Conservation (phyloP, 2,113 vertebrate species). For the Poeciliopsis occidentalis region DNA sequence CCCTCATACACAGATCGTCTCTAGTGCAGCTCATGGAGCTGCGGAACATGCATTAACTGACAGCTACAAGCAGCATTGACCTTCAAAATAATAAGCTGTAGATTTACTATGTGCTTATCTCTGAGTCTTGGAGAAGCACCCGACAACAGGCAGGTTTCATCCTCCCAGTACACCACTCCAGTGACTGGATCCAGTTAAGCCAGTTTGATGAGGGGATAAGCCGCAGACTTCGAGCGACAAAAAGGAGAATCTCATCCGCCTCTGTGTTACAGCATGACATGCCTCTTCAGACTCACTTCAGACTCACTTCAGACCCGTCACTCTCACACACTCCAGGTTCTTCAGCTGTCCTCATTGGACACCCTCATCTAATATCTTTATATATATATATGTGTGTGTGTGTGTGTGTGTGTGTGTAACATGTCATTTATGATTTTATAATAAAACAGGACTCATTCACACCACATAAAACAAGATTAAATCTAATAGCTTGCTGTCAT, state of each 20-base stretch:
- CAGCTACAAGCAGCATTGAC: slow-evolving; percentile 11
- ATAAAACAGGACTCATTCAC: too few relatives aligned
- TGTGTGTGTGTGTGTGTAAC: too few relatives aligned
- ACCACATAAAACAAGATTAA: too few relatives aligned
- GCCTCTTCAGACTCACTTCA: slow-evolving; percentile 15
- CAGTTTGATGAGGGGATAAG: slow-evolving; percentile 44
- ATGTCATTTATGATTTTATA: too few relatives aligned
- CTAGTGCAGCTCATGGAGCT: background rate
- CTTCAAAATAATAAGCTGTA: slow-evolving; percentile 14
- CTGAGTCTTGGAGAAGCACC: background rate
- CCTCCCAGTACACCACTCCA: slow-evolving; percentile 9
- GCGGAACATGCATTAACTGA: background rate
- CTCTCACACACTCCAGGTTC: background rate
- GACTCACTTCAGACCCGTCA: background rate
- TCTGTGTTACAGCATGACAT: slow-evolving; percentile 6
- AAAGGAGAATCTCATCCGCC: slow-evolving; percentile 26
- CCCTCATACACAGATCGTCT: background rate
- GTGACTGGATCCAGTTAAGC: slow-evolving; percentile 39
- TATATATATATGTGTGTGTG: too few relatives aligned
- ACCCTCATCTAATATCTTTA: background rate
- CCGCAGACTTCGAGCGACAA: slow-evolving; percentile 27
- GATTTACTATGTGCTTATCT: slow-evolving; percentile 9
- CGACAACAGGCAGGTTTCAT: slow-evolving; percentile 7
- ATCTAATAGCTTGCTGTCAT: too few relatives aligned
- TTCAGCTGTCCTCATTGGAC: background rate